phyloP scores from a whole-genome alignment of 2,113 vertebrate genomes.

The Ammodramus savannarum region DNA sequence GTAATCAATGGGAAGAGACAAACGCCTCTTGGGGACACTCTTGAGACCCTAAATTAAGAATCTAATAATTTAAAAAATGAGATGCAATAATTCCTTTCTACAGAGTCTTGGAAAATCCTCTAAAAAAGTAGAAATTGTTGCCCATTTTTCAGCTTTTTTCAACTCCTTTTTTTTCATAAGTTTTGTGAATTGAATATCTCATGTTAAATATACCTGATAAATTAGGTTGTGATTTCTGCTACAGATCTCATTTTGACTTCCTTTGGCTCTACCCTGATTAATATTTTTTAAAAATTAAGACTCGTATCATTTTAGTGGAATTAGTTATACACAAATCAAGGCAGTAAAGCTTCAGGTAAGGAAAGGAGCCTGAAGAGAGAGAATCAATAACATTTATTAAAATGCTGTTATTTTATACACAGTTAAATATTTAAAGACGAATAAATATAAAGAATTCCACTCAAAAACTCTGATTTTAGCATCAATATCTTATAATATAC shows the following conservation, averaged over 20 bases:
- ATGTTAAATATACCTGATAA: not conserved
- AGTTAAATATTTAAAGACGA: not conserved
- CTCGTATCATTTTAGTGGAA: not conserved
- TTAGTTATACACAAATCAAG: not conserved
- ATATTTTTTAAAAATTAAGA: not conserved
- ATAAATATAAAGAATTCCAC: not conserved
- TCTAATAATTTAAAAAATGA: not conserved
- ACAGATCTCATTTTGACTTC: not conserved
- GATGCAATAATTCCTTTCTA: not conserved
- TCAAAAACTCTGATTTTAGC: not conserved
- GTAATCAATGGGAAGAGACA: not conserved
- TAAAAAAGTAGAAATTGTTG: not conserved
- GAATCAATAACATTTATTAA: not conserved
- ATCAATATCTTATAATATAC: not conserved
- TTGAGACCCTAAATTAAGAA: not conserved
- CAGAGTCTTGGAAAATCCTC: not conserved
- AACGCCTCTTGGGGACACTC: not conserved
- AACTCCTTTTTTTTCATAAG: fast-evolving
- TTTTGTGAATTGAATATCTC: not conserved
- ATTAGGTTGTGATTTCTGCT: not conserved
- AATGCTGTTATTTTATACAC: not conserved
- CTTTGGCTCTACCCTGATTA: fast-evolving
- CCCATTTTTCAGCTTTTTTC: not conserved
- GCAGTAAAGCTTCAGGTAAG: not conserved
- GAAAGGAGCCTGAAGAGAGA: not conserved